Evolutionary conservation across 2,113 vertebrate genomes (phyloP).

Genomic region (Nesogale talazaci): DNA sequence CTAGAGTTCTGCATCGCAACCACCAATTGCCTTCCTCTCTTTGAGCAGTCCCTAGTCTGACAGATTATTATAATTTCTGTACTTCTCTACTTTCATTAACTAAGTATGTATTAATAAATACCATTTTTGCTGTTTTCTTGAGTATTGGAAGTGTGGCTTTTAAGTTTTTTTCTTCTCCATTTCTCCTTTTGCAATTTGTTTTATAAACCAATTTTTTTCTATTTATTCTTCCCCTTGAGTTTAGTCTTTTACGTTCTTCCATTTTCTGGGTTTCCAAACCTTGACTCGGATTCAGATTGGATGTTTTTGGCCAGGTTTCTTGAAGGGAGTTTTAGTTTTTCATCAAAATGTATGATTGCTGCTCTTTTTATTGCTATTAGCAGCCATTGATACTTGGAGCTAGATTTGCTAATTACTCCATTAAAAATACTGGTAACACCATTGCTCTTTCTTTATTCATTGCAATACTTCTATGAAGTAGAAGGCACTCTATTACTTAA

Average conservation of each 20-base stretch:
- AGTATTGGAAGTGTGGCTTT: not conserved
- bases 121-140: no score
- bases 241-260: not conserved
- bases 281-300: not conserved
- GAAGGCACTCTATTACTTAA: not conserved
- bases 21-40: no score
- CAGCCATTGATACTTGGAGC: not conserved
- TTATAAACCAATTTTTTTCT: no score
- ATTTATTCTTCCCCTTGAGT: not conserved
- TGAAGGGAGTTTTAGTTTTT: not conserved
- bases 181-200: not conserved
- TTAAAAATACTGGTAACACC: conserved; percentile 1
- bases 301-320: not conserved
- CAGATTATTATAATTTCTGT: no score
- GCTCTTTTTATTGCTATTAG: not conserved
- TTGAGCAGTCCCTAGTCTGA: no score
- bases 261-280: not conserved
- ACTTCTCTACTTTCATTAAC: no score
- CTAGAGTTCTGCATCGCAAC: no score
- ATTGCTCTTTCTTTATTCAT: not conserved
- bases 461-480: conserved; percentile 2
- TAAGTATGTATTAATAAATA: no score
- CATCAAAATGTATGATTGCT: not conserved
- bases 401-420: conserved; percentile 12
- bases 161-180: not conserved